These are phyloP conservation scores for Deilephila porcellus DNA, from an alignment of 2,888 invertebrate genomes.

Conservation along the genomic window DNA sequence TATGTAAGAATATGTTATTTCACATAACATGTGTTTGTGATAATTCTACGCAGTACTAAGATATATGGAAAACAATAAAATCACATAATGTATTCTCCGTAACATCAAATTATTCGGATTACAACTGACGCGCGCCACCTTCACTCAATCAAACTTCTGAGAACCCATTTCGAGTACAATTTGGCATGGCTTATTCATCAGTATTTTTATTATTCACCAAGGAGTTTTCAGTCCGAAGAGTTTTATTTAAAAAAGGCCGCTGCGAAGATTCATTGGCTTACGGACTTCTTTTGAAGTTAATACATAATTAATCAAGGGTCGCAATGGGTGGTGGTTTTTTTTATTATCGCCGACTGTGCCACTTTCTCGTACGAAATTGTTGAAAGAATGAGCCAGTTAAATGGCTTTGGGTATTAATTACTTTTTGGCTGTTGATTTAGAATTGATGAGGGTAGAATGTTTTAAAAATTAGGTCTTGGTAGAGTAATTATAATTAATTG, in stretches of 20 bases:
- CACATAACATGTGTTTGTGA: too few relatives aligned
- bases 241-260: constrained; percentile 33
- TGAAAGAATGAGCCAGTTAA: background rate
- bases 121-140: background rate
- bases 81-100: background rate
- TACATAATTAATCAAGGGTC: constrained; percentile 49
- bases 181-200: constrained; percentile 28
- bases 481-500: too few relatives aligned
- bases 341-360: constrained; percentile 31
- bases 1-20: too few relatives aligned
- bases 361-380: background rate
- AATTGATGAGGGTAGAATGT: background rate
- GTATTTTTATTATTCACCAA: constrained; percentile 42
- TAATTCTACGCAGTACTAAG: too few relatives aligned
- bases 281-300: constrained; percentile 50
- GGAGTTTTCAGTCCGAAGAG: constrained; percentile 8
- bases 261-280: constrained; percentile 47
- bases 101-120: background rate
- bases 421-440: background rate
- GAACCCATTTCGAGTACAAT: constrained; percentile 35
- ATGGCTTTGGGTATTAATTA: background rate
- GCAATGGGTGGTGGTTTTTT: constrained; percentile 37
- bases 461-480: too few relatives aligned
- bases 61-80: background rate
- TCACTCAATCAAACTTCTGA: constrained; percentile 28